Evolutionary conservation across 1,140 invertebrate genomes (phyloP).

Genomic region (Elysia chlorotica): DNA sequence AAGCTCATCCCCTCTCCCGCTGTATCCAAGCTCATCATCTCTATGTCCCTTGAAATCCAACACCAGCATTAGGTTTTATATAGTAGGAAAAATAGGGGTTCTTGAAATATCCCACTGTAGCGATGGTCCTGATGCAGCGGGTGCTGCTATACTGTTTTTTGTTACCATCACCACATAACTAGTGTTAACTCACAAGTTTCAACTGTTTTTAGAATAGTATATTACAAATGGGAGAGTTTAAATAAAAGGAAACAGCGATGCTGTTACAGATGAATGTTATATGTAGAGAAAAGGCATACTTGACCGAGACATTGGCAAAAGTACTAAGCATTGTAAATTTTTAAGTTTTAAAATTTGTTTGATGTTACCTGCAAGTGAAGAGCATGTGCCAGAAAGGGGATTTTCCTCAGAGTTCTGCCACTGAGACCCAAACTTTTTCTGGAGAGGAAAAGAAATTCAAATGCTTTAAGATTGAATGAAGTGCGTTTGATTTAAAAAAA

Average conservation of each 20-base stretch:
- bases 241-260: neutral
- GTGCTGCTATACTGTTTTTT: too few species aligned
- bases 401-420: conserved; percentile 82
- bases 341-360: too few species aligned
- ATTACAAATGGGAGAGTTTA: neutral
- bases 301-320: neutral
- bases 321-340: conserved; percentile 9
- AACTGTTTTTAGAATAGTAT: neutral
- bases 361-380: conserved; percentile 58
- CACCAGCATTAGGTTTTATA: too few species aligned
- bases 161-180: too few species aligned
- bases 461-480: neutral
- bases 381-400: conserved; percentile 80
- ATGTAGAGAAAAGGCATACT: neutral
- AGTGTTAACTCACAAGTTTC: too few species aligned
- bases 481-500: neutral
- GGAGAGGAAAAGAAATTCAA: conserved; percentile 20
- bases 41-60: too few species aligned
- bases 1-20: too few species aligned
- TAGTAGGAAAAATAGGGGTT: too few species aligned
- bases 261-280: too few species aligned
- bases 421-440: conserved; percentile 76
- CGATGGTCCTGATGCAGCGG: too few species aligned
- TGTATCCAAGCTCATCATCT: too few species aligned
- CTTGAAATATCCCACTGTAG: too few species aligned